Evolutionary conservation across 2,797 vertebrate species (phyloP).

Genomic region (Xiphorhynchus erythropygius): DNA sequence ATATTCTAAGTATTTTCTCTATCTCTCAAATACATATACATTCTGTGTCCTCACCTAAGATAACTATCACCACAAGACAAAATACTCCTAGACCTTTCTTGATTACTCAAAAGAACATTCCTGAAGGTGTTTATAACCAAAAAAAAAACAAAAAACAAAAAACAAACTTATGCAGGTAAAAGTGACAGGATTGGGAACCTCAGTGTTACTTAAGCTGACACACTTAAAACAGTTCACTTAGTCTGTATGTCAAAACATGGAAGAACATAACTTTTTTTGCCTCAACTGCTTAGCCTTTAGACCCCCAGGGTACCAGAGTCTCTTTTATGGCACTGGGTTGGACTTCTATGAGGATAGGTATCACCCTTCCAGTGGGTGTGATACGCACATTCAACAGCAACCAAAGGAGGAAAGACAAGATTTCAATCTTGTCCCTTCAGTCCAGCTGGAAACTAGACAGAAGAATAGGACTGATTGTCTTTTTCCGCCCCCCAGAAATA

Average conservation of each 20-base stretch:
- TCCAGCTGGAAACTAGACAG: background rate
- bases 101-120: background rate
- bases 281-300: background rate
- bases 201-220: background rate
- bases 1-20: background rate
- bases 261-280: background rate
- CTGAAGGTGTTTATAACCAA: background rate
- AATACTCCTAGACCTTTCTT: background rate
- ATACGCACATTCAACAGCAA: background rate
- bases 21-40: background rate
- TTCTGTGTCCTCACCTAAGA: background rate
- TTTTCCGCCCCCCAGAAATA: background rate
- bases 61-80: background rate
- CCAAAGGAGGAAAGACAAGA: background rate
- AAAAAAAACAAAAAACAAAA: background rate
- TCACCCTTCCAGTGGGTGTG: background rate
- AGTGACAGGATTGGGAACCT: background rate
- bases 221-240: background rate
- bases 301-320: background rate
- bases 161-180: background rate
- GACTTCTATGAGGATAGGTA: background rate
- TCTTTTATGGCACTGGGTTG: background rate
- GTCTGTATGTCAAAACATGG: background rate
- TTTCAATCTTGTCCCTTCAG: background rate
- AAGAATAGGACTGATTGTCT: background rate